Conservation (phyloP, 2,797 vertebrate species). For the Siniperca scherzeri region DNA sequence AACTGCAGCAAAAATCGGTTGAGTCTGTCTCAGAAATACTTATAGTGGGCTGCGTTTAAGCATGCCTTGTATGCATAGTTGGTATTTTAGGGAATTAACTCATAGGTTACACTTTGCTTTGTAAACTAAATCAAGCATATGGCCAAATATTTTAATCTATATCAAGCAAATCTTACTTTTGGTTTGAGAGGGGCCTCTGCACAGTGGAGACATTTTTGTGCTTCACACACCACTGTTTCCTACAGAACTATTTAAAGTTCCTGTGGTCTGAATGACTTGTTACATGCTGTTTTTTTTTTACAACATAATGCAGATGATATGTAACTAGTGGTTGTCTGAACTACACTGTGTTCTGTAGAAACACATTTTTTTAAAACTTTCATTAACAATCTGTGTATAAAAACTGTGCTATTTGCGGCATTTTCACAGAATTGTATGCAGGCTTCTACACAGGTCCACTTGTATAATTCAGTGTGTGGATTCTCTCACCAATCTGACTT, state of each 20-base stretch:
- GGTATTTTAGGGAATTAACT: conserved; percentile 1
- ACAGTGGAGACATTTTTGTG: background rate
- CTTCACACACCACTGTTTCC: background rate
- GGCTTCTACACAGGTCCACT: conserved; percentile 7
- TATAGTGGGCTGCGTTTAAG: background rate
- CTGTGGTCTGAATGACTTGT: background rate
- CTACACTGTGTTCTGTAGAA: background rate
- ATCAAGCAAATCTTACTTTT: conserved; percentile 6
- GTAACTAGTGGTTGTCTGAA: background rate
- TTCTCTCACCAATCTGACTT: background rate
- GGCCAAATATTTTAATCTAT: background rate
- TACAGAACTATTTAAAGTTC: background rate
- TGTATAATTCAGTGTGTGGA: conserved; percentile 1
- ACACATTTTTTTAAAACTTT: background rate
- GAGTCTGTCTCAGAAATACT: background rate
- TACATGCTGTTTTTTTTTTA: background rate
- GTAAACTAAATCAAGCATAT: conserved; percentile 2
- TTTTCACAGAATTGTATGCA: conserved; percentile 5
- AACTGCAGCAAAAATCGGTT: background rate
- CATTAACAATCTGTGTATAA: background rate
- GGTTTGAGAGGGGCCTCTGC: background rate
- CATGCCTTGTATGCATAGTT: background rate
- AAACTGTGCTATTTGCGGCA: conserved; percentile 3
- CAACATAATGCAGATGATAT: background rate
- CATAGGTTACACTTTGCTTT: background rate